Conservation (phyloP, 1,140 invertebrate species). For the Heliconius melpomene region DNA sequence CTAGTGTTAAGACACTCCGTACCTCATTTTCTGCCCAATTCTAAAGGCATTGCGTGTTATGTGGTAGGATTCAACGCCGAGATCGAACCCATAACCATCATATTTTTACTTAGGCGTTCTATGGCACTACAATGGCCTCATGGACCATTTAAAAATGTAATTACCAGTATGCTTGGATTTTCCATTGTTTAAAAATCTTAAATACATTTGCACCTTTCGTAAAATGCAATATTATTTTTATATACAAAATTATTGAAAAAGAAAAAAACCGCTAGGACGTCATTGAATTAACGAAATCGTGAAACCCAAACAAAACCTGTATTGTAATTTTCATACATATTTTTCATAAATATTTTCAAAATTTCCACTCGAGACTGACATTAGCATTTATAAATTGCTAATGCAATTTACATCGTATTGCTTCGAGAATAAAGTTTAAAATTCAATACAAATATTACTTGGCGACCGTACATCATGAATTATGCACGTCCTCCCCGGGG, state of each 20-base stretch:
- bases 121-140: too few species aligned
- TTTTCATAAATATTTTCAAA: slow-evolving; percentile 37
- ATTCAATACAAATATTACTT: slow-evolving; percentile 22
- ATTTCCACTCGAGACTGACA: slow-evolving; percentile 34
- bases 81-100: neutral
- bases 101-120: too few species aligned
- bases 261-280: neutral
- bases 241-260: neutral
- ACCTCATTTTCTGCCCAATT: too few species aligned
- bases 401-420: slow-evolving; percentile 17
- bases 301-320: slow-evolving; percentile 18
- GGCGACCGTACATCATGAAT: slow-evolving; percentile 42
- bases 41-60: too few species aligned
- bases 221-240: neutral
- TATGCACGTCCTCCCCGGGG: slow-evolving; percentile 41
- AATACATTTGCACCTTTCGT: neutral
- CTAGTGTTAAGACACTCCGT: too few species aligned
- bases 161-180: too few species aligned
- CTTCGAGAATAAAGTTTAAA: slow-evolving; percentile 16
- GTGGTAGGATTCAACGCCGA: too few species aligned
- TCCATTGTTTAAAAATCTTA: too few species aligned
- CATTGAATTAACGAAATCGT: neutral
- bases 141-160: too few species aligned
- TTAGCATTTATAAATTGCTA: slow-evolving; percentile 31
- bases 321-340: slow-evolving; percentile 8